Evolutionary conservation across 37 sponge, comb jelly and placozoan species (phyloP).

Genomic region (Spongilla lacustris): DNA sequence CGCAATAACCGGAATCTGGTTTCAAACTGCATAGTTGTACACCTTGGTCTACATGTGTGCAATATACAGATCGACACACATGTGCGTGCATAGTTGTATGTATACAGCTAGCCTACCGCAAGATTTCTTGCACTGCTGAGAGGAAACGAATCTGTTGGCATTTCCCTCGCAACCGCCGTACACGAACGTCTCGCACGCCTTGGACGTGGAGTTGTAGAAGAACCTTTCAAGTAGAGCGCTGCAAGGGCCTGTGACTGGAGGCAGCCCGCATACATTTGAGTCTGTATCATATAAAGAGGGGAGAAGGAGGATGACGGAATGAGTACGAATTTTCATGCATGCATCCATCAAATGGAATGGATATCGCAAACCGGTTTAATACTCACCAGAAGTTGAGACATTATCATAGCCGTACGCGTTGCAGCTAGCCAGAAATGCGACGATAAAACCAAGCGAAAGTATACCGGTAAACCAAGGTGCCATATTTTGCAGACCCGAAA

Average conservation of each 20-base stretch:
- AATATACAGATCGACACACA: not conserved
- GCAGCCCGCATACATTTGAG: not conserved
- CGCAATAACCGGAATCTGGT: not conserved
- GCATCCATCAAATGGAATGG: not conserved
- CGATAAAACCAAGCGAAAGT: not conserved
- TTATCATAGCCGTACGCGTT: not conserved
- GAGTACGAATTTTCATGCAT: not conserved
- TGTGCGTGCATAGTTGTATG: not conserved
- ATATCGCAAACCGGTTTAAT: not conserved
- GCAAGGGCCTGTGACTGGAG: not conserved
- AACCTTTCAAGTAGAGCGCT: not conserved
- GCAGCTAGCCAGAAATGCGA: not conserved
- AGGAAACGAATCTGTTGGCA: not conserved
- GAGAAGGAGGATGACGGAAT: not conserved
- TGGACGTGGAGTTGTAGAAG: constrained; percentile 1
- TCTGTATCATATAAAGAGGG: not conserved
- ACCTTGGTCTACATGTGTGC: not conserved
- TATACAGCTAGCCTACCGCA: not conserved
- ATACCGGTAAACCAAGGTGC: not conserved
- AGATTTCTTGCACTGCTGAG: not conserved
- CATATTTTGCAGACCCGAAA: too few species aligned
- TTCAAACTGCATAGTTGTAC: not conserved
- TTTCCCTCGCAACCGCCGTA: constrained; percentile 24
- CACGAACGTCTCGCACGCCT: constrained; percentile 2
- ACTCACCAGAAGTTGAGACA: not conserved